These are phyloP conservation scores for Ips typographus DNA, from an alignment of 1,140 invertebrate genomes.

Conservation along the genomic window DNA sequence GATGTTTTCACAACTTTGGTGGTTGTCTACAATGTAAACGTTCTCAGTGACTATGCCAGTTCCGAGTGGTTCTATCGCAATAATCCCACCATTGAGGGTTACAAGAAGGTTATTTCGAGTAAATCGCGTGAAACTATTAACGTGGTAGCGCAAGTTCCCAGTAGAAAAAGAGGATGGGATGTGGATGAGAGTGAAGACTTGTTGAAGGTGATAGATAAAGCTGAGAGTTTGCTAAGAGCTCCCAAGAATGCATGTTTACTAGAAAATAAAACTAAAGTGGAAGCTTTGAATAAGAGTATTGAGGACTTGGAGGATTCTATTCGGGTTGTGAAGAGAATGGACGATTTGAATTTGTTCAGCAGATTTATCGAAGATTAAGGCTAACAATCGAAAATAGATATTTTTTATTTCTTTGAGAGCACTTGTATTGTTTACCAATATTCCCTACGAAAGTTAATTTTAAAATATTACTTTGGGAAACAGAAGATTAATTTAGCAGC, in stretches of 20 bases:
- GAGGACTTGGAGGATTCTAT: conserved; percentile 32
- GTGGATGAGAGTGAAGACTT: conserved; percentile 12
- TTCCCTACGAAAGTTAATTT: no score
- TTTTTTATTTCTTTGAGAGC: no score
- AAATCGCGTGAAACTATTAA: conserved; percentile 20
- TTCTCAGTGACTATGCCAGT: conserved; percentile 35
- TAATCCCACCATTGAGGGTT: conserved; percentile 42
- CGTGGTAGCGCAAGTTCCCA: background rate
- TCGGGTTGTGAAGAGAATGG: conserved; percentile 26
- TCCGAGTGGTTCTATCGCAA: conserved; percentile 47
- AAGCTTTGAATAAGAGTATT: conserved; percentile 28
- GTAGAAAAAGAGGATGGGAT: conserved; percentile 18
- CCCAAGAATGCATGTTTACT: conserved; percentile 18
- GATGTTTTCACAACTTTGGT: conserved; percentile 43
- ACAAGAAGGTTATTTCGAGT: conserved; percentile 32
- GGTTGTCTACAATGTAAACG: conserved; percentile 44
- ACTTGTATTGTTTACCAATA: no score
- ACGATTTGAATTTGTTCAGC: conserved; percentile 25
- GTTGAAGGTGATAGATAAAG: conserved; percentile 19
- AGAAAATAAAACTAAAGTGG: conserved; percentile 21
- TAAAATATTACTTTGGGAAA: no score
- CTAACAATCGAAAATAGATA: background rate
- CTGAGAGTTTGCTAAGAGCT: conserved; percentile 28
- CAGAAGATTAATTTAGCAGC: no score
- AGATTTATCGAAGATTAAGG: conserved; percentile 27